These are phyloP conservation scores for Prunella strophiata DNA, from an alignment of 2,797 vertebrate species.

Conservation along the genomic window DNA sequence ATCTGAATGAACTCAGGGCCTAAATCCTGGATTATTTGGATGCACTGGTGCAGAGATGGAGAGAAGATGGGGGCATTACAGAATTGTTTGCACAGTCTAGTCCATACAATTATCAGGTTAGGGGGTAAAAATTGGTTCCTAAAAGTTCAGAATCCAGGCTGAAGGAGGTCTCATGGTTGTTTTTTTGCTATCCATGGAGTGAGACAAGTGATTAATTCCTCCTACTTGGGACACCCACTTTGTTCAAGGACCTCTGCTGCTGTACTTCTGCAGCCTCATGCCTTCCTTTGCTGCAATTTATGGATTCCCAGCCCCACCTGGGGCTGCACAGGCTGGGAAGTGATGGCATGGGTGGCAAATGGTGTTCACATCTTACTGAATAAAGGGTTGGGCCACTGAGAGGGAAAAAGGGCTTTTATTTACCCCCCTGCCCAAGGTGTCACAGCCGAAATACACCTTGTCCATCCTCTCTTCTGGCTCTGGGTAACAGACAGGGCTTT, in stretches of 20 bases:
- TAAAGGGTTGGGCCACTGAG: too few relatives aligned
- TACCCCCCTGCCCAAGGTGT: neutral
- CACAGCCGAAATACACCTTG: neutral
- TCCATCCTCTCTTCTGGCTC: neutral
- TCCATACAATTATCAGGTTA: neutral
- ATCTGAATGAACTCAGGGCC: neutral
- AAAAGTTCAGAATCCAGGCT: neutral
- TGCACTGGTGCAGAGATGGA: neutral
- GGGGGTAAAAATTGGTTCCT: neutral
- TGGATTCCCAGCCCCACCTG: neutral
- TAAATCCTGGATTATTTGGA: neutral
- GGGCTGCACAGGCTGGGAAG: neutral
- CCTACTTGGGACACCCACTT: neutral
- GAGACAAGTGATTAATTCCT: neutral
- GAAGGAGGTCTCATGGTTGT: neutral
- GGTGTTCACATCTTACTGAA: rapidly evolving
- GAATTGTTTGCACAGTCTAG: neutral
- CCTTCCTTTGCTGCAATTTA: neutral
- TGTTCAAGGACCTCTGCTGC: neutral
- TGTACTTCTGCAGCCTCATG: neutral
- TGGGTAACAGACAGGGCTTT: neutral
- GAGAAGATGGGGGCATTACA: too few relatives aligned
- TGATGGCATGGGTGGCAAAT: neutral
- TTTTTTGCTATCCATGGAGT: rapidly evolving
- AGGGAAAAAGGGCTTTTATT: neutral